These are phyloP conservation scores for Rhinella marina DNA, from an alignment of 2,797 vertebrate genomes.

Conservation along the genomic window DNA sequence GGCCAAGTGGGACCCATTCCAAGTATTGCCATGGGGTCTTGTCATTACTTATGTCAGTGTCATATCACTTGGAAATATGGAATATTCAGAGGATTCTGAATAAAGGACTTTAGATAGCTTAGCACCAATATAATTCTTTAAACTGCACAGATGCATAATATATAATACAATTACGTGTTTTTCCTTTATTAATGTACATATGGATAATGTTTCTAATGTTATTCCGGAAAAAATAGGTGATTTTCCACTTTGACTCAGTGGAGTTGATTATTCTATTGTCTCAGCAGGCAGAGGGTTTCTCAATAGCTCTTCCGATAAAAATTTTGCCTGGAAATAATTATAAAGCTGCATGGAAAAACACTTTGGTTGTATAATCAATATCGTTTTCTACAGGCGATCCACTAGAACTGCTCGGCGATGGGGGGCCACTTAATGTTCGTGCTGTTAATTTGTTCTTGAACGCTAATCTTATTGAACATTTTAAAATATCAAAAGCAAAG, in stretches of 20 bases:
- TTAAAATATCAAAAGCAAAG: conserved; percentile 43
- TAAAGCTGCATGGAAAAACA: conserved; percentile 30
- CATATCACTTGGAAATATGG: background rate
- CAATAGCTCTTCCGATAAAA: conserved; percentile 30
- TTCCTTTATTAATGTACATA: background rate
- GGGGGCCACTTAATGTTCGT: conserved; percentile 38
- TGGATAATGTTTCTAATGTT: conserved; percentile 6
- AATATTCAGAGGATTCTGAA: background rate
- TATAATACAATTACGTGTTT: background rate
- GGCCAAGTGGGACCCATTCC: background rate
- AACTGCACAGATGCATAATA: background rate
- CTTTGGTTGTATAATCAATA: conserved; percentile 54
- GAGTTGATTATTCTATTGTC: conserved; percentile 46
- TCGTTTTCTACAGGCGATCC: conserved; percentile 36
- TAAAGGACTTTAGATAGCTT: background rate
- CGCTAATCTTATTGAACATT: conserved; percentile 49
- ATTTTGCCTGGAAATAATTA: conserved; percentile 25
- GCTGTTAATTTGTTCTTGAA: conserved; percentile 49
- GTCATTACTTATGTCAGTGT: background rate
- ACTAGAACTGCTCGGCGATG: background rate
- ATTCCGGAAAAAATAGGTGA: conserved; percentile 71
- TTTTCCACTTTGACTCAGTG: background rate
- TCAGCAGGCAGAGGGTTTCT: conserved; percentile 25
- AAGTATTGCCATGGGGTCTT: background rate
- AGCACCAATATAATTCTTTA: background rate